phyloP scores from a whole-genome alignment of 2,113 vertebrate species.

The Mohoua ochrocephala region DNA sequence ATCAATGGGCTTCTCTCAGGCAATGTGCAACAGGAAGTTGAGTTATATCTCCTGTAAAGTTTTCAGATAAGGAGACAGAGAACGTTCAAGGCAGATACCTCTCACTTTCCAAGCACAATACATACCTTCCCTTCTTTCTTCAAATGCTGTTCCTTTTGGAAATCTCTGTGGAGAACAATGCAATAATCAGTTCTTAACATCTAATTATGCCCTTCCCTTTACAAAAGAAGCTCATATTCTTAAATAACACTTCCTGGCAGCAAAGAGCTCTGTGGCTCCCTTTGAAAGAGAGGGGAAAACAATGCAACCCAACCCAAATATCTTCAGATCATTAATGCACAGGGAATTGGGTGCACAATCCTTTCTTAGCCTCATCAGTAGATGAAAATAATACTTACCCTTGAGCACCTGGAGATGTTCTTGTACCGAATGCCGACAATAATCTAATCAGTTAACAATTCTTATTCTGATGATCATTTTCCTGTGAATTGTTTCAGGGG shows the following conservation, averaged over 20 bases:
- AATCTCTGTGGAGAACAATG: slow-evolving; percentile 38
- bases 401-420: slow-evolving; percentile 3
- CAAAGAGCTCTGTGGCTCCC: not conserved
- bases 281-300: slow-evolving; percentile 42
- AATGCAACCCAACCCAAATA: slow-evolving; percentile 41
- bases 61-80: not conserved
- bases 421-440: not conserved
- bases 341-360: slow-evolving; percentile 12
- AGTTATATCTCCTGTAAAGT: not conserved
- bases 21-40: not conserved
- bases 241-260: slow-evolving; percentile 53
- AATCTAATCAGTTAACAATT: slow-evolving; percentile 42
- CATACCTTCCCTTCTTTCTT: slow-evolving; percentile 18
- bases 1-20: not conserved
- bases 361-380: slow-evolving; percentile 46
- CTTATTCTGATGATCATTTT: slow-evolving; percentile 44
- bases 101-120: slow-evolving; percentile 33
- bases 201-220: slow-evolving; percentile 39
- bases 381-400: slow-evolving; percentile 56
- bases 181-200: slow-evolving; percentile 32
- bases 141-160: slow-evolving; percentile 21
- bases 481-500: slow-evolving; percentile 19
- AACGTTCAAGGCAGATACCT: not conserved
- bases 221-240: slow-evolving; percentile 36
- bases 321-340: slow-evolving; percentile 18